phyloP scores from a whole-genome alignment of 2,797 vertebrate species.

The Sebastes goodei region DNA sequence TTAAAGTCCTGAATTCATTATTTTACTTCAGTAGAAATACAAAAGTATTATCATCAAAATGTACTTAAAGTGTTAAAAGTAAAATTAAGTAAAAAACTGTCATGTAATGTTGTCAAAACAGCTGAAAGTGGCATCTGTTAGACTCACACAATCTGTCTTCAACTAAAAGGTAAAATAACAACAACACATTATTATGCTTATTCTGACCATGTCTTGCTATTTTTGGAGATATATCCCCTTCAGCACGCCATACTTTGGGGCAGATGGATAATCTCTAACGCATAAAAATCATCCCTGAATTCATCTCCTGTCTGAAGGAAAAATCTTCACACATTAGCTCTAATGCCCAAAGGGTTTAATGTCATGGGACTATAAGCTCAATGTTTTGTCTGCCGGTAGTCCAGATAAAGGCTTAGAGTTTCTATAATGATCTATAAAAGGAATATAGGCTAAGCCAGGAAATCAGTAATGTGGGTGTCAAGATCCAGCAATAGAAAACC shows the following conservation, averaged over 20 bases:
- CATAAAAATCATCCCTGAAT: neutral
- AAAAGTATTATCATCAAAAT: neutral
- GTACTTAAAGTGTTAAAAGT: neutral
- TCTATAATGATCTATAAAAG: slow-evolving; percentile 25
- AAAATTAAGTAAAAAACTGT: neutral
- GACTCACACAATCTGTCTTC: neutral
- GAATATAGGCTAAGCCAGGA: slow-evolving; percentile 28
- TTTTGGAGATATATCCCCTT: neutral
- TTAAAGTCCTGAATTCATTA: too few relatives aligned
- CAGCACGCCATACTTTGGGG: neutral
- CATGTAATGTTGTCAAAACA: neutral
- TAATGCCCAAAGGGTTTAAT: neutral
- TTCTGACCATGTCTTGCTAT: neutral
- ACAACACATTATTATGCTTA: neutral
- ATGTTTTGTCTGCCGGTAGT: neutral
- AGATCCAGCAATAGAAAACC: neutral
- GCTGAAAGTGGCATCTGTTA: neutral
- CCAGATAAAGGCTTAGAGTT: slow-evolving; percentile 4
- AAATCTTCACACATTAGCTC: neutral
- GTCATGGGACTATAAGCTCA: neutral
- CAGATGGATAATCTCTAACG: neutral
- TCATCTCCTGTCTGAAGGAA: neutral
- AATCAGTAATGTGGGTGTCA: slow-evolving; percentile 51
- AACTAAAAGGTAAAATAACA: too few relatives aligned
- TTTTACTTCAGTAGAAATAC: neutral